Evolutionary conservation across 1,140 invertebrate genomes (phyloP).

Genomic region (Euborellia annulipes): DNA sequence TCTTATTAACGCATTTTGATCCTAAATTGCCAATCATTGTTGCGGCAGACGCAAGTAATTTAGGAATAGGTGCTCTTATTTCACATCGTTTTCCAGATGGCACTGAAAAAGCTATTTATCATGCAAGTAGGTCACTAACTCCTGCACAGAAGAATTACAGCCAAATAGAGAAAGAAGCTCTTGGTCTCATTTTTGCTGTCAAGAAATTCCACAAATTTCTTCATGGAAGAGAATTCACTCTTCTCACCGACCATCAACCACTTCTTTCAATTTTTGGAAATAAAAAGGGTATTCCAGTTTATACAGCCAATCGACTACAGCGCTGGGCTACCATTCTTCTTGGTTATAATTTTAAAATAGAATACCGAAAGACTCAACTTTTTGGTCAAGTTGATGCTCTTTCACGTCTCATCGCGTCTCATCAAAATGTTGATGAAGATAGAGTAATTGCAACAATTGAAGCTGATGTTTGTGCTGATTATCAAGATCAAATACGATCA

Average conservation of each 20-base stretch:
- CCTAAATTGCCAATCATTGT: conserved; percentile 32
- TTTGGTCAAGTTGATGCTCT: background rate
- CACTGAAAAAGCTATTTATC: conserved; percentile 29
- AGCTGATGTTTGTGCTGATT: background rate
- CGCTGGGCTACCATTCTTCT: conserved; percentile 22
- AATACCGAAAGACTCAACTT: conserved; percentile 13
- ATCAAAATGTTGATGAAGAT: background rate
- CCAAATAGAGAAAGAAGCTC: conserved; percentile 36
- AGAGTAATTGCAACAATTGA: no score
- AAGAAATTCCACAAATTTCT: conserved; percentile 34
- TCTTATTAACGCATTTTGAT: conserved; percentile 24
- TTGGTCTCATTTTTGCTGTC: conserved; percentile 30
- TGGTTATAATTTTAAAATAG: conserved; percentile 21
- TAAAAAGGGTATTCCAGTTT: conserved; percentile 16
- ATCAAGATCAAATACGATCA: no score
- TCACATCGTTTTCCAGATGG: conserved; percentile 23
- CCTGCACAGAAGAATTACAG: conserved; percentile 31
- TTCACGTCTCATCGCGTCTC: background rate
- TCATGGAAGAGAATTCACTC: conserved; percentile 20
- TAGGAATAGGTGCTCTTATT: conserved; percentile 30
- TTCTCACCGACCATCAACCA: conserved; percentile 27
- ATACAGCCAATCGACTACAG: conserved; percentile 21
- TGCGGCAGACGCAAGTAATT: conserved; percentile 24
- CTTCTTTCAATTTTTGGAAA: conserved; percentile 20
- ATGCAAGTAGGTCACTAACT: conserved; percentile 29